Percentiles rank a stretch among this genome's conserved stretches.
These are phyloP conservation scores for Dendrocincla tyrannina DNA, from an alignment of 2,797 vertebrate species.

Conservation along the genomic window DNA sequence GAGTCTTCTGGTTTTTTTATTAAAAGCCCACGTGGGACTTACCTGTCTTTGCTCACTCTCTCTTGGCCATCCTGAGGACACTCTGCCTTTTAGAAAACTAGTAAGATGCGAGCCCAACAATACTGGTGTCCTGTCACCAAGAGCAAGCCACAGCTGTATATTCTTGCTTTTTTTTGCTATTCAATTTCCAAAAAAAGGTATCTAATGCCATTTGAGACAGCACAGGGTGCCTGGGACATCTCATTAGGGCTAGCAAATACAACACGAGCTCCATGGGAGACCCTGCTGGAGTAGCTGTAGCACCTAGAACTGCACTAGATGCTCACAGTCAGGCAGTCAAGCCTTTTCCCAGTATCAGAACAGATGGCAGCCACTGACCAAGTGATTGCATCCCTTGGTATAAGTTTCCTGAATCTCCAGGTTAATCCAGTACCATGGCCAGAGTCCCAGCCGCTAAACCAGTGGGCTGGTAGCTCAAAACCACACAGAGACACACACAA, in stretches of 20 bases:
- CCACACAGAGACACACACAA: neutral
- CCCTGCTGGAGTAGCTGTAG: neutral
- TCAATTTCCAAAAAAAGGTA: neutral
- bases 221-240: neutral
- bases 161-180: neutral
- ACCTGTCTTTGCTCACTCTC: neutral
- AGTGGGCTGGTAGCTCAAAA: neutral
- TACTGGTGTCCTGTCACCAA: neutral
- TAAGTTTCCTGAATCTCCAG: neutral
- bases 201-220: neutral
- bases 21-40: neutral
- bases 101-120: neutral
- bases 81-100: neutral
- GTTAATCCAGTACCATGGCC: neutral
- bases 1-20: neutral
- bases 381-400: neutral
- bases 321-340: neutral
- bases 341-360: neutral
- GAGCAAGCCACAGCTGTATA: neutral
- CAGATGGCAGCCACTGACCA: neutral
- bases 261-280: fast-evolving
- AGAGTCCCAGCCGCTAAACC: neutral
- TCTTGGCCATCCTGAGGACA: neutral
- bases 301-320: neutral
- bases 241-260: neutral